phyloP scores from a whole-genome alignment of 2,113 vertebrate species.

The Leucosticte australis region DNA sequence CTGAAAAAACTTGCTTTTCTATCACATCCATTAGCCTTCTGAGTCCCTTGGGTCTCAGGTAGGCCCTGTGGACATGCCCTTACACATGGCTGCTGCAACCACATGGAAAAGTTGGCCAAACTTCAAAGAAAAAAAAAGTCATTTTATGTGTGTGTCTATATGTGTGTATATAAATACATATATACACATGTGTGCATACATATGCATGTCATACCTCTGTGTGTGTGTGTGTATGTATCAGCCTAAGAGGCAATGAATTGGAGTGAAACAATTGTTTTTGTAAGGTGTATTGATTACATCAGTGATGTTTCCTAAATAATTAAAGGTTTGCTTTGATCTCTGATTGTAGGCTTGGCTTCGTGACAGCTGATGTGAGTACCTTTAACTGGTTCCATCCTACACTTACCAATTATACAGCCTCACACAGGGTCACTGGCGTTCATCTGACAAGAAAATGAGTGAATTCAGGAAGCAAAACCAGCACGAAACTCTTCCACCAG shows the following conservation, averaged over 20 bases:
- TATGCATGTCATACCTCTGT: not conserved
- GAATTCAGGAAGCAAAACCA: conserved; percentile 40
- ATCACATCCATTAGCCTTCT: not conserved
- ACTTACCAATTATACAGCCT: not conserved
- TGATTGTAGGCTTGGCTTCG: conserved; percentile 38
- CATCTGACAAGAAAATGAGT: conserved; percentile 38
- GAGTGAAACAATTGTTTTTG: conserved; percentile 20
- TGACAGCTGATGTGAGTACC: conserved; percentile 16
- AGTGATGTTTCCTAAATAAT: conserved; percentile 56
- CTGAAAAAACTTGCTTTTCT: conserved; percentile 30
- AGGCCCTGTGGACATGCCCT: conserved; percentile 21
- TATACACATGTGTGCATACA: not conserved
- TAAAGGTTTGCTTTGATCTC: conserved; percentile 49
- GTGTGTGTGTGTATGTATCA: not conserved
- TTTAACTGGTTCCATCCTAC: not conserved
- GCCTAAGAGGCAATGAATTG: not conserved
- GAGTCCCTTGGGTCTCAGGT: not conserved
- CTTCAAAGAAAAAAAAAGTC: conserved; percentile 31
- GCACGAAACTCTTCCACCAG: not conserved
- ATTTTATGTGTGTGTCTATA: not conserved
- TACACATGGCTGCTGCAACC: not conserved
- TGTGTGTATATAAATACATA: not conserved
- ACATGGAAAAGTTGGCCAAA: not conserved
- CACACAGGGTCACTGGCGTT: not conserved
- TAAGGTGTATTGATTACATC: conserved; percentile 48